Evolutionary conservation across 2,113 vertebrate genomes (phyloP).

Genomic region (Andinoacara biseriatus): DNA sequence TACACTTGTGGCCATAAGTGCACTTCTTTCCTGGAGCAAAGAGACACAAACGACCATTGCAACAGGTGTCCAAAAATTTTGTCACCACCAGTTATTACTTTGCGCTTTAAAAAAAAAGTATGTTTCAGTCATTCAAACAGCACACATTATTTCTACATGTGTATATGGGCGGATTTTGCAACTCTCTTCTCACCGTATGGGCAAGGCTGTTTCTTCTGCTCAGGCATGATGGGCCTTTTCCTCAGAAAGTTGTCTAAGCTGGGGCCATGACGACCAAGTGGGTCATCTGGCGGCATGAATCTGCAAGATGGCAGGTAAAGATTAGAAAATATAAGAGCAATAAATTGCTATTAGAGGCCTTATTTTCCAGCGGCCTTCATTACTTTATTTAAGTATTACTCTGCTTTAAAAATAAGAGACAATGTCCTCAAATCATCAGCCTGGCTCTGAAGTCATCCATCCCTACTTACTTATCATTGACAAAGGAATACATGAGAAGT

Average conservation of each 20-base stretch:
- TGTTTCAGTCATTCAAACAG: not conserved
- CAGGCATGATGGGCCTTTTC: conserved; percentile 92
- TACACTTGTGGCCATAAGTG: conserved; percentile 98
- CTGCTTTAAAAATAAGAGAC: not conserved
- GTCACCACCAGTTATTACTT: not conserved
- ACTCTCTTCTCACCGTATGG: conserved; percentile 87
- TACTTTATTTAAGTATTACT: not conserved
- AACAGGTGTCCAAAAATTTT: not conserved
- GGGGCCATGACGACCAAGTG: conserved; percentile 94
- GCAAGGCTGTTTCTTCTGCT: conserved; percentile 98
- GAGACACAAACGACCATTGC: not conserved
- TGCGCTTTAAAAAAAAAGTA: too few relatives aligned
- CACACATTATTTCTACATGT: not conserved
- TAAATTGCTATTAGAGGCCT: not conserved
- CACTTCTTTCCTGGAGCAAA: conserved; percentile 91
- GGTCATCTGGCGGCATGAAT: conserved; percentile 98
- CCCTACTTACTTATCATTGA: conserved; percentile 94
- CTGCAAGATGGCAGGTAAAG: conserved; percentile 47
- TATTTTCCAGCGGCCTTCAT: too few relatives aligned
- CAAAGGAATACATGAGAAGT: conserved; percentile 97
- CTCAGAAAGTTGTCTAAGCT: conserved; percentile 97
- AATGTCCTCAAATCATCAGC: not conserved
- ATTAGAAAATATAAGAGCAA: not conserved
- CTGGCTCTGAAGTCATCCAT: not conserved
- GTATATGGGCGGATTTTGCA: not conserved